Conservation (phyloP, 2,888 invertebrate species). For the Erannis defoliaria region DNA sequence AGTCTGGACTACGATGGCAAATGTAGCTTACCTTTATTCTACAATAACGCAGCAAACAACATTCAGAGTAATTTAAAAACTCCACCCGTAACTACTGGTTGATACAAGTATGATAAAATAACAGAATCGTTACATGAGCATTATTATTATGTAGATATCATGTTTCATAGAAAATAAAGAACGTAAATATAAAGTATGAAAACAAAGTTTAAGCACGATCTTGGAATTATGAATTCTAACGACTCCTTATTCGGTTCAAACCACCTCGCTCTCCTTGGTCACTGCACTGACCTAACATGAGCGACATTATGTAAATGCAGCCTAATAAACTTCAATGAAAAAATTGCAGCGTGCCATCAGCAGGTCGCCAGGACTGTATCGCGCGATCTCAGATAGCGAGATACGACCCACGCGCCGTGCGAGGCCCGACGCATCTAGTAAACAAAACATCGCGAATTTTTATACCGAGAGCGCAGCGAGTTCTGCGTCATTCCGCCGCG, state of each 20-base stretch:
- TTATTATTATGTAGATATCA: too few relatives aligned
- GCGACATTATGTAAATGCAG: constrained; percentile 44
- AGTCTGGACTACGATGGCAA: too few relatives aligned
- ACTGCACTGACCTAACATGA: constrained; percentile 37
- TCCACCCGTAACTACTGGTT: too few relatives aligned
- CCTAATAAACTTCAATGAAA: constrained; percentile 46
- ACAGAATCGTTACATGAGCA: too few relatives aligned
- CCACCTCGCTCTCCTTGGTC: constrained; percentile 41
- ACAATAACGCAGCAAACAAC: too few relatives aligned
- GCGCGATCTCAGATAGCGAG: constrained; percentile 25
- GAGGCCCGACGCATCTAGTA: constrained; percentile 57
- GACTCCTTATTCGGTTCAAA: constrained; percentile 7
- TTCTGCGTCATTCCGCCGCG: constrained; percentile 66
- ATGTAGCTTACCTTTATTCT: too few relatives aligned
- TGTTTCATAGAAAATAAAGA: neutral
- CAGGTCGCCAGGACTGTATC: constrained; percentile 2
- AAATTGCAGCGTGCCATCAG: constrained; percentile 38
- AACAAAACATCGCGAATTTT: constrained; percentile 71
- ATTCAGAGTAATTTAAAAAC: too few relatives aligned
- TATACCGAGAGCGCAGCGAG: constrained; percentile 57
- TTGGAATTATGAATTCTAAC: constrained; percentile 26
- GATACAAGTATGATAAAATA: too few relatives aligned
- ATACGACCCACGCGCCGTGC: constrained; percentile 34
- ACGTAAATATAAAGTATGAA: neutral
- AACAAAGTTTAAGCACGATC: neutral